phyloP scores from a whole-genome alignment of 2,113 vertebrate species.

The Felis catus region F.catus_Fca126_mat1.0 CM031421.1:29212501-29213000 shows the following conservation, averaged over 20 bases:
- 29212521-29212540: conserved; percentile 82
- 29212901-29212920: not conserved
- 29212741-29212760: not conserved
- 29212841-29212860: not conserved
- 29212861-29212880: not conserved
- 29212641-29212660: conserved; percentile 84
- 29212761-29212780: not conserved
- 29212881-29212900: conserved; percentile 1
- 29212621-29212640: conserved; percentile 84
- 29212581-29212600: conserved; percentile 85
- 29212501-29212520: conserved; percentile 85
- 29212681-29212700: conserved; percentile 80
- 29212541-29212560: conserved; percentile 83
- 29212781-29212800: not conserved
- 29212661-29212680: conserved; percentile 87
- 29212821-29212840: conserved; percentile 53
- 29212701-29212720: conserved; percentile 59
- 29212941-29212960: not conserved
- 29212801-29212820: not conserved
- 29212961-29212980: not conserved
- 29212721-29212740: conserved; percentile 43
- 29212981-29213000: not conserved
- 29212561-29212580: conserved; percentile 79
- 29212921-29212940: not conserved
- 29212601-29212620: conserved; percentile 82